A percentile compares a stretch with the other conserved stretches of the same genome.
Evolutionary conservation across 1,140 invertebrate species (phyloP).

Genomic region (Eufriesea mexicana): DNA sequence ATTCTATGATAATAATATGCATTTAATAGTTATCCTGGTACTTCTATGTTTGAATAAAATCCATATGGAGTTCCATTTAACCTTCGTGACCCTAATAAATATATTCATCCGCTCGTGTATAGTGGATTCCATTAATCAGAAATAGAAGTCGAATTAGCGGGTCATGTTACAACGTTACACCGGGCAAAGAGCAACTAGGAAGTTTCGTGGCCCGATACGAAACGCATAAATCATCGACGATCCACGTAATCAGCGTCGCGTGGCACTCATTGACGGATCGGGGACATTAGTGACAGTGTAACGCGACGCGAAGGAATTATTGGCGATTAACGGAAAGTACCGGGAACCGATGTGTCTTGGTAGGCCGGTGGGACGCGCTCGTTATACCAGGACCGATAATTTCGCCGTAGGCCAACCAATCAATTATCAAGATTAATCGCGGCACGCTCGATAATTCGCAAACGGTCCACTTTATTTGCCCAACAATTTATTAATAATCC

Average conservation of each 20-base stretch:
- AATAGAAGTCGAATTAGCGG: background rate
- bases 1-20: no score
- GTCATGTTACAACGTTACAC: background rate
- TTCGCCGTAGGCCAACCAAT: slow-evolving; percentile 35
- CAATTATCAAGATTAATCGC: slow-evolving; percentile 63
- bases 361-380: background rate
- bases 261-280: slow-evolving; percentile 50
- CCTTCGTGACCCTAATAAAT: no score
- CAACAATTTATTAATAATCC: slow-evolving; percentile 45
- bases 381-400: slow-evolving; percentile 22
- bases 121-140: no score
- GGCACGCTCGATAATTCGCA: slow-evolving; percentile 38
- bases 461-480: slow-evolving; percentile 50
- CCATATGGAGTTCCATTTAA: no score
- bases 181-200: background rate
- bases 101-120: background rate
- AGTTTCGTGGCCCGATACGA: slow-evolving; percentile 7
- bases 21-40: no score
- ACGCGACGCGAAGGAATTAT: slow-evolving; percentile 55
- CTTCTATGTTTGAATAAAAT: no score
- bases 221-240: slow-evolving; percentile 49
- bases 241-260: slow-evolving; percentile 54
- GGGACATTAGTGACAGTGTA: slow-evolving; percentile 44
- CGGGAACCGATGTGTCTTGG: slow-evolving; percentile 46
- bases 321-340: slow-evolving; percentile 64